A percentile compares a stretch with the other conserved stretches of the same genome.
Conservation (phyloP, 2,888 invertebrate genomes). For the Nymphalis c-album region DNA sequence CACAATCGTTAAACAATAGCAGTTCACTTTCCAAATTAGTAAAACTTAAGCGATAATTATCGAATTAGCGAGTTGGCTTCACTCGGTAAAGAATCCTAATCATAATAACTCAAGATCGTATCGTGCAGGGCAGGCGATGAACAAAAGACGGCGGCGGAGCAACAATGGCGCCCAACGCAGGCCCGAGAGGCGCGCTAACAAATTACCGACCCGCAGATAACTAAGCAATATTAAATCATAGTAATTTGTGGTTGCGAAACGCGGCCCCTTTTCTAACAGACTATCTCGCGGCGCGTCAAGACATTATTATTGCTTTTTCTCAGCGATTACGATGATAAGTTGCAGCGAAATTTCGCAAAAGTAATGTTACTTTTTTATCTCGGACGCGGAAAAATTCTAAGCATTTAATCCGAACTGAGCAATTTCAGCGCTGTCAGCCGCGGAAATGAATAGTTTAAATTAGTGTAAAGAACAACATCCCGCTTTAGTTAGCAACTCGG, state of each 20-base stretch:
- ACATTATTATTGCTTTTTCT: constrained; percentile 58
- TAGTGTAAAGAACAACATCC: constrained; percentile 58
- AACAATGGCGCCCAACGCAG: constrained; percentile 77
- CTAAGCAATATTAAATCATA: constrained; percentile 82
- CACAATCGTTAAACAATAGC: constrained; percentile 16
- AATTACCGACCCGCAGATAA: constrained; percentile 79
- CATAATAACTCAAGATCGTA: constrained; percentile 81
- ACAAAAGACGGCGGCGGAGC: constrained; percentile 73
- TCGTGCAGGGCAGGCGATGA: constrained; percentile 74
- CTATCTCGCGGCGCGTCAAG: constrained; percentile 60
- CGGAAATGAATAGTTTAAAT: constrained; percentile 59
- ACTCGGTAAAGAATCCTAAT: constrained; percentile 80
- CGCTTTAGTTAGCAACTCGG: constrained; percentile 56
- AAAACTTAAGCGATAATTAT: constrained; percentile 72
- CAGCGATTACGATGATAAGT: constrained; percentile 48
- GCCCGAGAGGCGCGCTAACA: constrained; percentile 72
- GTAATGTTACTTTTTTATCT: constrained; percentile 30
- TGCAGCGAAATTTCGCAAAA: constrained; percentile 23
- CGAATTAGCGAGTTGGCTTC: constrained; percentile 75
- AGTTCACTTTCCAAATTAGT: constrained; percentile 47
- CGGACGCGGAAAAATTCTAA: constrained; percentile 33
- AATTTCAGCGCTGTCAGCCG: constrained; percentile 39
- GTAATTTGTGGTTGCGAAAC: constrained; percentile 78
- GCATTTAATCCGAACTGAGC: constrained; percentile 39
- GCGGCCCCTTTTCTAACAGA: constrained; percentile 64